Percentiles rank a stretch among this genome's conserved stretches.
Evolutionary conservation across 2,888 invertebrate species (phyloP).

Genomic region (Acrocyrtus sp.): DNA sequence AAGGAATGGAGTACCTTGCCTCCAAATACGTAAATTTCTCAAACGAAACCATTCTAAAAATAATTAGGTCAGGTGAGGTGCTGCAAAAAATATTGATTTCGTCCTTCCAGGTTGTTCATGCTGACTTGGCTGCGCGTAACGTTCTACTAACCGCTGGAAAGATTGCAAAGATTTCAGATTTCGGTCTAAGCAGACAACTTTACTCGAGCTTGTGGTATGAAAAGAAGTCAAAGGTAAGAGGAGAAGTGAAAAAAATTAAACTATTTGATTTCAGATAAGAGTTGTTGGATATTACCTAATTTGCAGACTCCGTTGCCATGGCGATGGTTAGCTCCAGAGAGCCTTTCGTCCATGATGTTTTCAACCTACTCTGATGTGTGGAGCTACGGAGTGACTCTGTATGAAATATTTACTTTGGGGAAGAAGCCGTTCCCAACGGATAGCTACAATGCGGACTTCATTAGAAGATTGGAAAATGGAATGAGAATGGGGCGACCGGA

Average conservation of each 20-base stretch:
- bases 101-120: neutral
- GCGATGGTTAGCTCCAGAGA: conserved; percentile 7
- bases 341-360: neutral
- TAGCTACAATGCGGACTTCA: neutral
- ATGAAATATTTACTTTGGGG: conserved; percentile 18
- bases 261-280: no score
- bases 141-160: neutral
- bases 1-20: neutral
- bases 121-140: neutral
- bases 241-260: neutral
- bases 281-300: neutral
- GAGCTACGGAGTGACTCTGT: conserved; percentile 11
- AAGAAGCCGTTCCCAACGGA: neutral
- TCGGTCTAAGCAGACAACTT: neutral
- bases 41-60: neutral
- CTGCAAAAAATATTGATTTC: neutral
- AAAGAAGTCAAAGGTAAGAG: neutral
- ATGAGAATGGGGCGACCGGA: conserved; percentile 7
- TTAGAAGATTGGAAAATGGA: neutral
- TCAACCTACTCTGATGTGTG: conserved; percentile 20
- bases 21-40: neutral
- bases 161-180: neutral
- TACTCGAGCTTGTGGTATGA: neutral
- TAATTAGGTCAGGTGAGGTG: neutral
- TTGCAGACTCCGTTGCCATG: neutral